Percentiles rank a stretch among this genome's conserved stretches.
phyloP scores from a whole-genome alignment of 2,113 vertebrate species.

The Lepus europaeus region DNA sequence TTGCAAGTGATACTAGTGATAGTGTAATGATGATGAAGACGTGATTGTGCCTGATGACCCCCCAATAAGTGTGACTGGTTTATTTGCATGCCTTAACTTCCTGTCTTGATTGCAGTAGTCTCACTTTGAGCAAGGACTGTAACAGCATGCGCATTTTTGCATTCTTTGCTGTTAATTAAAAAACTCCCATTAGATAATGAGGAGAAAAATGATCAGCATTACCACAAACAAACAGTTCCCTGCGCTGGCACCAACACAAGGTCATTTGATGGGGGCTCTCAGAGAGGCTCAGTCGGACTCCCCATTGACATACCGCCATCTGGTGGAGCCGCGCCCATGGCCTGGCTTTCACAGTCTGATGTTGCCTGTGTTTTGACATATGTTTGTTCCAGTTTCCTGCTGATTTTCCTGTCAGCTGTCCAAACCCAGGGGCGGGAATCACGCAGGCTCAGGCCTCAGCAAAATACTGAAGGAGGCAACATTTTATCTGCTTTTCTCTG shows the following conservation, averaged over 20 bases:
- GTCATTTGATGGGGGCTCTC: background rate
- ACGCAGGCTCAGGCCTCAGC: background rate
- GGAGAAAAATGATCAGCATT: conserved; percentile 2
- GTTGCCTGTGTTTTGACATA: conserved; percentile 53
- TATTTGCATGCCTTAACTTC: background rate
- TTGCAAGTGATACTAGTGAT: background rate
- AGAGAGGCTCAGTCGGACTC: background rate
- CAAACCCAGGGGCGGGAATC: conserved; percentile 36
- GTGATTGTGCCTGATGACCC: background rate
- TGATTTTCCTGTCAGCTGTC: conserved; percentile 66
- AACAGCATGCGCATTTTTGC: background rate
- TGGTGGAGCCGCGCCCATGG: conserved; percentile 51
- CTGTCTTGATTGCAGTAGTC: background rate
- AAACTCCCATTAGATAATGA: conserved; percentile 18
- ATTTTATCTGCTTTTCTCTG: background rate
- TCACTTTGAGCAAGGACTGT: background rate
- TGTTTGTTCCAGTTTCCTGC: conserved; percentile 50
- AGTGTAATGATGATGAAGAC: background rate
- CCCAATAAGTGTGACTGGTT: background rate
- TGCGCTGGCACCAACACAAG: background rate
- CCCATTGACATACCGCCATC: conserved; percentile 70
- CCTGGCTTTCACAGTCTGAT: background rate
- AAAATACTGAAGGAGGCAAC: background rate
- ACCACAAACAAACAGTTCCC: conserved; percentile 8
- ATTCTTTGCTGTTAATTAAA: conserved; percentile 18